Conservation (phyloP, 30 jellyfish, hydroid and myxozoan genomes). For the Clytia hemisphaerica region DNA sequence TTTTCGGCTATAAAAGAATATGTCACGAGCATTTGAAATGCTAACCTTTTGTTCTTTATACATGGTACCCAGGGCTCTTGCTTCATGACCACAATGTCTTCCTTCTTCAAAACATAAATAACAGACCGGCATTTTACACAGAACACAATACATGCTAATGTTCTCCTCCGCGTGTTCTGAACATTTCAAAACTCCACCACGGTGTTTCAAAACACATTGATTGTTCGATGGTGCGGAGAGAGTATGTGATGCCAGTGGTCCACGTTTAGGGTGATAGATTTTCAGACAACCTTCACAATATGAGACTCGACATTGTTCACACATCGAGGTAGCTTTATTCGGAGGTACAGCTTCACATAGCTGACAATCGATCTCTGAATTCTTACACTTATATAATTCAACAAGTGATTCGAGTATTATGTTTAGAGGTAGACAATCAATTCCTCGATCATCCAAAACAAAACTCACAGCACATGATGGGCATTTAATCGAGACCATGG, state of each 20-base stretch:
- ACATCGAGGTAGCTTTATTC: slow-evolving; percentile 68
- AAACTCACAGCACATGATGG: slow-evolving; percentile 70
- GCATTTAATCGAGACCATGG: slow-evolving; percentile 61
- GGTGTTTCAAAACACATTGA: slow-evolving; percentile 38
- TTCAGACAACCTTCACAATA: slow-evolving; percentile 73
- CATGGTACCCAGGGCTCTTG: slow-evolving; percentile 91
- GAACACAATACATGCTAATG: slow-evolving; percentile 87
- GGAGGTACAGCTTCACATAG: slow-evolving; percentile 69
- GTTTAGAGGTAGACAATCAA: slow-evolving; percentile 74
- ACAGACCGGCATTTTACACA: slow-evolving; percentile 91
- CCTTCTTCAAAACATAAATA: slow-evolving; percentile 93
- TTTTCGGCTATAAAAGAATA: background rate
- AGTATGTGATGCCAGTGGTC: slow-evolving; percentile 91
- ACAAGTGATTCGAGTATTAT: slow-evolving; percentile 61
- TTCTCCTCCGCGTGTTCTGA: slow-evolving; percentile 91
- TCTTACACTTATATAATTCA: slow-evolving; percentile 45
- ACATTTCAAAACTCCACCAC: slow-evolving; percentile 69
- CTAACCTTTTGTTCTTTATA: slow-evolving; percentile 91
- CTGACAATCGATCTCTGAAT: slow-evolving; percentile 78
- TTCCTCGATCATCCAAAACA: slow-evolving; percentile 92
- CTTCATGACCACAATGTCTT: slow-evolving; percentile 89
- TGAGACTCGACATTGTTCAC: slow-evolving; percentile 96
- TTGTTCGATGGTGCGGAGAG: slow-evolving; percentile 63
- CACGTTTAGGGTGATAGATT: slow-evolving; percentile 85
- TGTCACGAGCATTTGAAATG: no score